Percentiles rank a stretch among this genome's conserved stretches.
Evolutionary conservation across 35 echinoderm and acorn worm genomes (phyloP).

Genomic region (Chiridota heheva): DNA sequence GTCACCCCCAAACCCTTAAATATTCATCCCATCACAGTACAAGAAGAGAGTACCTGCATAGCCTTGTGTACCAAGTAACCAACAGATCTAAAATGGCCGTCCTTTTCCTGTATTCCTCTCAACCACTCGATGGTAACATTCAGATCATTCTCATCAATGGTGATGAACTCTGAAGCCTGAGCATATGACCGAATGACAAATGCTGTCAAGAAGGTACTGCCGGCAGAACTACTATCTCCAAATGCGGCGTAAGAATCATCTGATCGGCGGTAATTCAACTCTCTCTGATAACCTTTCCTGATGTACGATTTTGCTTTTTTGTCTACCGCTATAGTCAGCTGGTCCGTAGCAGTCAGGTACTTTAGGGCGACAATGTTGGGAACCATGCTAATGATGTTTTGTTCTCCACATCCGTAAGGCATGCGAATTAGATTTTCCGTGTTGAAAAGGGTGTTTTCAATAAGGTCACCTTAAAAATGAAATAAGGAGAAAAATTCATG

Average conservation of each 20-base stretch:
- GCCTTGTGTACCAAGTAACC: slow-evolving; percentile 37
- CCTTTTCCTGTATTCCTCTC: slow-evolving; percentile 14
- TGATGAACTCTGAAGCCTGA: slow-evolving; percentile 34
- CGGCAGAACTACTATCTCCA: slow-evolving; percentile 53
- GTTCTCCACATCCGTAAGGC: slow-evolving; percentile 87
- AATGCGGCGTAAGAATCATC: slow-evolving; percentile 89
- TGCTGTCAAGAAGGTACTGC: slow-evolving; percentile 31
- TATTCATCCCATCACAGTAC: no score
- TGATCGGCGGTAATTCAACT: slow-evolving; percentile 74
- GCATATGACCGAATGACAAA: slow-evolving; percentile 52
- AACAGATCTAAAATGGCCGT: slow-evolving; percentile 48
- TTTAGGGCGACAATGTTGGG: slow-evolving; percentile 79
- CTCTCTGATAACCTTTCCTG: slow-evolving; percentile 77
- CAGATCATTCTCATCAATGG: slow-evolving; percentile 42
- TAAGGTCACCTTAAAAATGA: slow-evolving; percentile 63
- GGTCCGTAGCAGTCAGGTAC: slow-evolving; percentile 54
- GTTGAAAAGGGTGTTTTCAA: slow-evolving; percentile 64
- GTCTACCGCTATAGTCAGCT: slow-evolving; percentile 14
- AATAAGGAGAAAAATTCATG: not conserved
- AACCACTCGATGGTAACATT: slow-evolving; percentile 52
- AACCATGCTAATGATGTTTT: slow-evolving; percentile 77
- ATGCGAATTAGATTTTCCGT: slow-evolving; percentile 62
- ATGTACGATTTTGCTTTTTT: slow-evolving; percentile 38
- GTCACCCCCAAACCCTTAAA: no score
- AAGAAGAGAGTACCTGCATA: slow-evolving; percentile 44